Evolutionary conservation across 2,888 invertebrate species (phyloP).

Genomic region (Megastigmus dorsalis): DNA sequence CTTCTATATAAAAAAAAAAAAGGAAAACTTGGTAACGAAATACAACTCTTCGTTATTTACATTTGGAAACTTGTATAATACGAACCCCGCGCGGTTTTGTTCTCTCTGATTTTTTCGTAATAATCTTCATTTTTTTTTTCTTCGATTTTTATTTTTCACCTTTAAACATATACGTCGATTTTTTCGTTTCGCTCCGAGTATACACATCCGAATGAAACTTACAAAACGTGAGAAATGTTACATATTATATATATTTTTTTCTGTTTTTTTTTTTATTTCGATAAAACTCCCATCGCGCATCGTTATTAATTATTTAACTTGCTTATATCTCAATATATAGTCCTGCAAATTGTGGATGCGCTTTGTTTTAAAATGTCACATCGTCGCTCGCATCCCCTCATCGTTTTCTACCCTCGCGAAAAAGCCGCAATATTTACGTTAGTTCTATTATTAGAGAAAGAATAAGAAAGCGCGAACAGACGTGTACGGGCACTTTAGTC

Average conservation of each 20-base stretch:
- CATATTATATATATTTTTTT: neutral
- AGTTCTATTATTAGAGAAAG: neutral
- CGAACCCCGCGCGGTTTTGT: slow-evolving; percentile 34
- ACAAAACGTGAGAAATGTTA: slow-evolving; percentile 27
- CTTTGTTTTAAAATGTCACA: neutral
- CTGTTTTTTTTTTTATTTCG: neutral
- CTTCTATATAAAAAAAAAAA: neutral
- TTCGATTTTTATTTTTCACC: neutral
- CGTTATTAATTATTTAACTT: slow-evolving; percentile 4
- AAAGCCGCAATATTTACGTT: neutral
- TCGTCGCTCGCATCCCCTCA: neutral
- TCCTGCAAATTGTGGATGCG: neutral
- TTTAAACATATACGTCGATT: neutral
- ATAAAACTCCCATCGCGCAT: neutral
- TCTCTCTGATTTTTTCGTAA: neutral
- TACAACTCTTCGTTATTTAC: slow-evolving; percentile 11
- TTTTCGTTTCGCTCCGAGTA: neutral
- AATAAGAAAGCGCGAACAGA: slow-evolving; percentile 27
- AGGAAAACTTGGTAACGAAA: too few species aligned
- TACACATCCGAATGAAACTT: neutral
- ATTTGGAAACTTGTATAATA: neutral
- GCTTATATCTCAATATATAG: too few species aligned
- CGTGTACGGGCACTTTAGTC: slow-evolving; percentile 41
- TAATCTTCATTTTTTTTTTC: slow-evolving; percentile 9
- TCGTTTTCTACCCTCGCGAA: neutral